Evolutionary conservation across 2,888 invertebrate species (phyloP), one percentile per base, ranked within the genome.

Genomic region (Ormyrus labotus): DNA sequence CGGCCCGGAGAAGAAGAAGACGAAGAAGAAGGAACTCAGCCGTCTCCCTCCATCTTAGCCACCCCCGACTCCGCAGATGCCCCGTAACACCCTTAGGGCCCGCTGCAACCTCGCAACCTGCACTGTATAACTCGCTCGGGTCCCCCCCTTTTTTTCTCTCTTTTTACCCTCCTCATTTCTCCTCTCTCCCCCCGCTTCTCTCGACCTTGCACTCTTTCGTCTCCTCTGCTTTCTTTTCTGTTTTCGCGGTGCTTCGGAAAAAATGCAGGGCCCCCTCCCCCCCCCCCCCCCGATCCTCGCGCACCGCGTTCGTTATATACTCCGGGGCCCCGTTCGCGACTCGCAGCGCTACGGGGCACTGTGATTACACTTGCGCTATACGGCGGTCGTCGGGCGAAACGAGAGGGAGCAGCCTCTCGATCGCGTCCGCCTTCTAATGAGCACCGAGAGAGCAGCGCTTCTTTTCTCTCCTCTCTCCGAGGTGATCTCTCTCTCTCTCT

Each of bases 321-420:
- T 69, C 2, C 73, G 19, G 19, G 78, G 34, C 3, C 60, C 65
- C 57, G 48, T 64, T 67, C 55, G 77, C 75, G 77, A 64, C 64
- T 69, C 80, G 71, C 76, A 81, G 84, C 85, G 89, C 90, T 89
- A 86, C 81, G 86, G 89, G 90, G 90, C 90, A 89, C 90, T 90
- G 88, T 89, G 89, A 90, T 90, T 90, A 90, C 88, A 85, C 85
- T 70, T 80, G 86, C 85, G 83, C 64, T 68, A 55, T 84, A 84
- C 85, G 85, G 86, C 86, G 86, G 88, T 88, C 88, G 19, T 19
- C 19, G 19, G 88, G 88, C 87, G 87, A 89, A 90, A 89, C 88
- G 87, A 88, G 87, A 87, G 69, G 9, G 57, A 47, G n/a, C 10
- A 13, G 85, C 83, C 71, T 83, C 80, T 63, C 60, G 58, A 64